Conservation (phyloP, 23 tunicate genomes). For the Corella eumyota region DNA sequence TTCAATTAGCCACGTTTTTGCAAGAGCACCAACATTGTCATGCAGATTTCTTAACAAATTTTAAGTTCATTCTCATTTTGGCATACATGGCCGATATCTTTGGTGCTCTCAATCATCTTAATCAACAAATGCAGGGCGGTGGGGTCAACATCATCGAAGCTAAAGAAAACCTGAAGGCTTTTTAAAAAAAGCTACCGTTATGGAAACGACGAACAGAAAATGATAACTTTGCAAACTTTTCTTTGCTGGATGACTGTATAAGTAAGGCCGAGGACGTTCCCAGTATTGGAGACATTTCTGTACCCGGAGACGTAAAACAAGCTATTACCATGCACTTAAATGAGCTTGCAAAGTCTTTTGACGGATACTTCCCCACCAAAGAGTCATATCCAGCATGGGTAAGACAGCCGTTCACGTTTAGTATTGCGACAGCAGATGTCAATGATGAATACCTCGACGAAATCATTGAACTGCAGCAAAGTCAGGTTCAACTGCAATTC, state of each 20-base stretch:
- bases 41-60: constrained; percentile 24
- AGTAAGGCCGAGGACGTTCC: constrained; percentile 29
- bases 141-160: no score
- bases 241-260: constrained; percentile 35
- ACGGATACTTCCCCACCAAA: constrained; percentile 18
- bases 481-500: constrained; percentile 31
- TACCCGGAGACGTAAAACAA: constrained; percentile 34
- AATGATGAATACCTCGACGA: constrained; percentile 23
- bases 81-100: constrained; percentile 46
- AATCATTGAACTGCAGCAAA: constrained; percentile 22
- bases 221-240: no score
- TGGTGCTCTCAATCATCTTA: constrained; percentile 50
- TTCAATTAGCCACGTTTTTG: constrained; percentile 21
- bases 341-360: constrained; percentile 34
- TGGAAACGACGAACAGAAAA: no score
- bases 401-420: constrained; percentile 30
- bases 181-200: no score
- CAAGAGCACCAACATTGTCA: no score
- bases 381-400: constrained; percentile 31
- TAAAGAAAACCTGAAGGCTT: no score
- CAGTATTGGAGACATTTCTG: constrained; percentile 16
- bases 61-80: constrained; percentile 30
- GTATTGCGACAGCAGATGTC: constrained; percentile 23
- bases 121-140: no score
- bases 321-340: constrained; percentile 40